A percentile compares a stretch with the other conserved stretches of the same genome.
phyloP scores from a whole-genome alignment of 2,113 vertebrate species.

The Catagonus wagneri region DNA sequence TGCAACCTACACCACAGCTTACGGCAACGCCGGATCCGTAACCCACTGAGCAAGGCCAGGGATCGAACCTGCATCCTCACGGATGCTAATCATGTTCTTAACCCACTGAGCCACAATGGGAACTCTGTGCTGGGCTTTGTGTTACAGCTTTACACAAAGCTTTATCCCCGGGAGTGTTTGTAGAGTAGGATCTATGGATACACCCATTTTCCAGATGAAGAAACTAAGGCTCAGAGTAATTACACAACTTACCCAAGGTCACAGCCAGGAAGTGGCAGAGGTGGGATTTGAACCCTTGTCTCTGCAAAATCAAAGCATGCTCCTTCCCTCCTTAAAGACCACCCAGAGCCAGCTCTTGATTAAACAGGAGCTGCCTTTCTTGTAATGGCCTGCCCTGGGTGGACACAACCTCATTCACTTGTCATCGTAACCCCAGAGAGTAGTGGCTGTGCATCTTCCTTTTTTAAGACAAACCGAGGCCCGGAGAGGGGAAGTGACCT shows the following conservation, averaged over 20 bases:
- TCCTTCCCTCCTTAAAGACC: background rate
- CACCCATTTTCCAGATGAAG: slow-evolving; percentile 6
- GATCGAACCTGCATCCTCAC: no score
- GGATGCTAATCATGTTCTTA: no score
- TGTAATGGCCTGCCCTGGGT: background rate
- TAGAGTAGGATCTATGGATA: background rate
- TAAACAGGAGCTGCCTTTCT: background rate
- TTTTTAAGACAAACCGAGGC: slow-evolving; percentile 42
- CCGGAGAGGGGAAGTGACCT: background rate
- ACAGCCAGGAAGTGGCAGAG: background rate
- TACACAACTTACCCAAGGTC: background rate
- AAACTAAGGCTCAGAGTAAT: background rate
- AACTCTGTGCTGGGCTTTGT: background rate
- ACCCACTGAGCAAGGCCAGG: no score
- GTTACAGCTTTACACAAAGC: background rate
- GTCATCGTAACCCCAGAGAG: background rate
- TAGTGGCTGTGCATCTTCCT: background rate
- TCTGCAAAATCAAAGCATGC: background rate
- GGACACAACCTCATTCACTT: background rate
- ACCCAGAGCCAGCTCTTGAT: background rate
- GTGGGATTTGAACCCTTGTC: background rate
- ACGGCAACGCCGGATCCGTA: no score
- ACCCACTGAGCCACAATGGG: no score
- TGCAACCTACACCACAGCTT: no score
- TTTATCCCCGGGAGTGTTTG: background rate